These are phyloP conservation scores for Galleria mellonella DNA, from an alignment of 1,140 invertebrate species.

Conservation along the genomic window DNA sequence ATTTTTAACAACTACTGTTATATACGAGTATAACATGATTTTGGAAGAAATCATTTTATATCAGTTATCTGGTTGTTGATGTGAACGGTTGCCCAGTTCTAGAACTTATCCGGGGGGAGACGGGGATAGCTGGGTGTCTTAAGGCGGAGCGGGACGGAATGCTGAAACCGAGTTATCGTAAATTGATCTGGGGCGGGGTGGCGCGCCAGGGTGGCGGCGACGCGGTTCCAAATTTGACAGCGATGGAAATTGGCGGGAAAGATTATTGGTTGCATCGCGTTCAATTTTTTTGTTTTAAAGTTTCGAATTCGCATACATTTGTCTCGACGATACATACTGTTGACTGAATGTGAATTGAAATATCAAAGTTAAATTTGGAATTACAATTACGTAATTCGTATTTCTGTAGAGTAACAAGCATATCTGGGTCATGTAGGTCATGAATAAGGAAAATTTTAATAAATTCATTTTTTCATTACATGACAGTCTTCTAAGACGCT, in stretches of 20 bases:
- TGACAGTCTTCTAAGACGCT: not conserved
- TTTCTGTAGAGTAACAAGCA: conserved; percentile 8
- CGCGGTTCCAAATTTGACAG: conserved; percentile 66
- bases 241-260: conserved; percentile 70
- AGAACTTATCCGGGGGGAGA: conserved; percentile 55
- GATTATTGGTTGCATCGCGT: conserved; percentile 53
- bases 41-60: not conserved
- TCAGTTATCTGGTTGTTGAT: conserved; percentile 25
- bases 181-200: conserved; percentile 58
- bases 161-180: conserved; percentile 56
- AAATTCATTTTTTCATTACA: conserved; percentile 4
- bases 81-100: conserved; percentile 41
- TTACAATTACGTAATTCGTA: conserved; percentile 12
- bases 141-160: conserved; percentile 52
- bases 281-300: conserved; percentile 16
- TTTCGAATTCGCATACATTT: conserved; percentile 15
- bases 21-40: no score
- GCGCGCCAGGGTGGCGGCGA: conserved; percentile 32
- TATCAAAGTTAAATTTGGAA: conserved; percentile 15
- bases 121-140: conserved; percentile 50
- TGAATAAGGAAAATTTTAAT: not conserved
- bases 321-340: not conserved
- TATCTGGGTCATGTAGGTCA: conserved; percentile 37
- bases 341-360: conserved; percentile 3
- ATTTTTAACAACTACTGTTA: no score